Conservation (phyloP, 2,113 vertebrate species). For the Syngnathus scovelli region DNA sequence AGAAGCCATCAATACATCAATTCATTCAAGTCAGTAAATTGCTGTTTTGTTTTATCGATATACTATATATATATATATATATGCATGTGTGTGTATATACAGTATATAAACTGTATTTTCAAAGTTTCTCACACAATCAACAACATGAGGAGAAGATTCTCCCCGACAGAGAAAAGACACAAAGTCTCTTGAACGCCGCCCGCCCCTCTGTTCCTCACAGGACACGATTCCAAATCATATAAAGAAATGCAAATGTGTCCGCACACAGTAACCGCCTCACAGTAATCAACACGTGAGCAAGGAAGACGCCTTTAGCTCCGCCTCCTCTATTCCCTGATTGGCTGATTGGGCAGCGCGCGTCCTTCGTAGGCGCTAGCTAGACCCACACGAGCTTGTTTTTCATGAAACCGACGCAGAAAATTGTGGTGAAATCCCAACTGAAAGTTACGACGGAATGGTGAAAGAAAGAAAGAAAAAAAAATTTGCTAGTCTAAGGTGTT, state of each 20-base stretch:
- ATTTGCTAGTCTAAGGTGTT: slow-evolving; percentile 51
- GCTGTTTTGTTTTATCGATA: slow-evolving; percentile 1
- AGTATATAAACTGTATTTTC: slow-evolving; percentile 12
- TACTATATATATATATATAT: not conserved
- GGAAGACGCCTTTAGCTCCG: slow-evolving; percentile 61
- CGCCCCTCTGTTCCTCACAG: slow-evolving; percentile 9
- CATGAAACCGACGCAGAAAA: slow-evolving; percentile 2
- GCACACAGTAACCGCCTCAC: slow-evolving; percentile 49
- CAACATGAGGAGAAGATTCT: slow-evolving; percentile 46
- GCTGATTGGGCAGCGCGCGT: slow-evolving; percentile 45
- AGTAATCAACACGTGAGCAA: slow-evolving; percentile 49
- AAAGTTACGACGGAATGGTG: slow-evolving; percentile 10
- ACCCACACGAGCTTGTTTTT: slow-evolving; percentile 23
- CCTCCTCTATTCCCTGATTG: slow-evolving; percentile 62
- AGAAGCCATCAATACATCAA: slow-evolving; percentile 68
- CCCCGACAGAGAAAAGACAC: slow-evolving; percentile 24
- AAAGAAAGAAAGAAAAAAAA: slow-evolving; percentile 63
- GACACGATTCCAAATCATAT: slow-evolving; percentile 1
- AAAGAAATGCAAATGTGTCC: slow-evolving; percentile 32
- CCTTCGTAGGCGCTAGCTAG: not conserved
- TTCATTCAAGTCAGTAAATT: slow-evolving; percentile 69
- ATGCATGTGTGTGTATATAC: not conserved
- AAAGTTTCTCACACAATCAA: slow-evolving; percentile 66
- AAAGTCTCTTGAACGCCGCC: slow-evolving; percentile 6
- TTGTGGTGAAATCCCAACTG: slow-evolving; percentile 39